phyloP scores from a whole-genome alignment of 2,797 vertebrate species.

The Gallirallus australis region DNA sequence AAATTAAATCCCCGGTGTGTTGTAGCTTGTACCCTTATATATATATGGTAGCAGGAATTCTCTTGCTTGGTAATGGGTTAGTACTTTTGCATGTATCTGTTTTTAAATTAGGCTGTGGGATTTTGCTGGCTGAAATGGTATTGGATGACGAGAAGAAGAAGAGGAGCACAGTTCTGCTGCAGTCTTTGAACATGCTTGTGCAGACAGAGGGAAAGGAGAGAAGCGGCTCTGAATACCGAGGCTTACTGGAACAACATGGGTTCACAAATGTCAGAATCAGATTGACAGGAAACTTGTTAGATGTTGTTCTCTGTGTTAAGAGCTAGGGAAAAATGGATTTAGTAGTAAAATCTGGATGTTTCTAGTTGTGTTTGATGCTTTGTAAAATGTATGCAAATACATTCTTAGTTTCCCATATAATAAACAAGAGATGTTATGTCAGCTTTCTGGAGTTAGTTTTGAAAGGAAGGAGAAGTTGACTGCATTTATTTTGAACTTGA shows the following conservation, averaged over 20 bases:
- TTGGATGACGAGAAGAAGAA: conserved; percentile 80
- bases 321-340: conserved; percentile 25
- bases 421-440: background rate
- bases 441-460: background rate
- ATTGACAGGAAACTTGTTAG: conserved; percentile 81
- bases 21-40: background rate
- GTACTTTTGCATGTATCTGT: background rate
- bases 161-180: conserved; percentile 79
- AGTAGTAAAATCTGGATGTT: background rate
- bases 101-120: conserved; percentile 78
- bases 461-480: background rate
- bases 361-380: background rate
- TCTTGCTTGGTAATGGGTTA: background rate
- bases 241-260: conserved; percentile 81
- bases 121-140: conserved; percentile 86
- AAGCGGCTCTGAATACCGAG: conserved; percentile 78
- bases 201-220: conserved; percentile 81
- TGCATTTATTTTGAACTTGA: background rate
- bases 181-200: conserved; percentile 84
- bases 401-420: background rate
- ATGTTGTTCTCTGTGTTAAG: conserved; percentile 83
- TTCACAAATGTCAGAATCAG: conserved; percentile 76
- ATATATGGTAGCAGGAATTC: background rate
- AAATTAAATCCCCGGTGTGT: background rate
- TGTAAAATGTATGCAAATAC: background rate